These are phyloP conservation scores for Nycteola revayana DNA, from an alignment of 2,888 invertebrate genomes.

Conservation along the genomic window DNA sequence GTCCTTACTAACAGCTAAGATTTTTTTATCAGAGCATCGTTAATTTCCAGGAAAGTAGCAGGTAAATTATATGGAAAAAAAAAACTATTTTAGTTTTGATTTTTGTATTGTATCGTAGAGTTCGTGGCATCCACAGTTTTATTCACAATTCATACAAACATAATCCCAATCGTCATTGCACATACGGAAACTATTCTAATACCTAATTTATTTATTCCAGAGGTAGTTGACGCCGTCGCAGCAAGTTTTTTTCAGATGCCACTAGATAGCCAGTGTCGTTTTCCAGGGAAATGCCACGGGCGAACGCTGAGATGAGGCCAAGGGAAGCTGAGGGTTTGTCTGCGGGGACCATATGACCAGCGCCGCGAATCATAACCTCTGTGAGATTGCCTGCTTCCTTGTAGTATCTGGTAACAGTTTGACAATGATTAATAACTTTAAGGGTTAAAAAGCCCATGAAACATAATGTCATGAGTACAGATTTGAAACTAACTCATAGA, in stretches of 20 bases:
- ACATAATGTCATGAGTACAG: too few relatives aligned
- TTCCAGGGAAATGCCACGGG: slow-evolving; percentile 60
- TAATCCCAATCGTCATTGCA: slow-evolving; percentile 14
- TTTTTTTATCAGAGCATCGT: too few relatives aligned
- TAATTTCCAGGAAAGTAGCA: too few relatives aligned
- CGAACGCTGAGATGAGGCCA: slow-evolving; percentile 83
- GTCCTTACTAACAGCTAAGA: too few relatives aligned
- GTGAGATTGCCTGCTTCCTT: slow-evolving; percentile 80
- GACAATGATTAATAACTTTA: neutral
- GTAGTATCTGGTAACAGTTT: slow-evolving; percentile 67
- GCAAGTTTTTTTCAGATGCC: slow-evolving; percentile 52
- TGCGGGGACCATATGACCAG: slow-evolving; percentile 86
- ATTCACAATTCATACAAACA: too few relatives aligned
- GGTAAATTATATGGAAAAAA: too few relatives aligned
- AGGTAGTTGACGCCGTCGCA: slow-evolving; percentile 48
- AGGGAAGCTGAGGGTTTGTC: slow-evolving; percentile 83
- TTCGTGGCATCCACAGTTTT: too few relatives aligned
- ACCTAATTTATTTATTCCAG: slow-evolving; percentile 15
- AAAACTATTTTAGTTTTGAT: too few relatives aligned
- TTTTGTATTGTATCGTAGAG: too few relatives aligned
- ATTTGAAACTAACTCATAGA: too few relatives aligned
- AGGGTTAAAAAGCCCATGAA: neutral
- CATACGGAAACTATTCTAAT: slow-evolving; percentile 9
- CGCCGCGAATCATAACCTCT: slow-evolving; percentile 83
- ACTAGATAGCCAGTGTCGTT: slow-evolving; percentile 59